Percentiles rank a stretch among this genome's conserved stretches.
These are phyloP conservation scores for Aromia moschata DNA, from an alignment of 2,888 invertebrate species.

Conservation along the genomic window DNA sequence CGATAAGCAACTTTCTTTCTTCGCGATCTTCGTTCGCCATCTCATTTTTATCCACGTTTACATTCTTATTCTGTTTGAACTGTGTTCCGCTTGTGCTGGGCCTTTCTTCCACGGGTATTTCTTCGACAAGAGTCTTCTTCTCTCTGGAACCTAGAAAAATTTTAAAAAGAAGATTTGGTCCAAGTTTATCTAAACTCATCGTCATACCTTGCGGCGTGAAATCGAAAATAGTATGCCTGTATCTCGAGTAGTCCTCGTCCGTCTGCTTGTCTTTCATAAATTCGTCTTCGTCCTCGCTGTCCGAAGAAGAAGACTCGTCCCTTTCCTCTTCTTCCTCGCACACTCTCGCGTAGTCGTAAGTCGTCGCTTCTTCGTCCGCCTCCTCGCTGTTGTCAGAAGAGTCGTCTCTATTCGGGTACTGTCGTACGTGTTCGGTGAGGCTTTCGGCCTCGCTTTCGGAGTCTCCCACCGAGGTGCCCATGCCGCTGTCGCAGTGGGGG, in stretches of 20 bases:
- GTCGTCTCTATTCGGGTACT: slow-evolving; percentile 21
- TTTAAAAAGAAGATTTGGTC: background rate
- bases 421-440: slow-evolving; percentile 25
- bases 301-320: slow-evolving; percentile 18
- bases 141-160: slow-evolving; percentile 8
- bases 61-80: background rate
- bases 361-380: slow-evolving; percentile 3
- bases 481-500: slow-evolving; percentile 54
- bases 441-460: slow-evolving; percentile 55
- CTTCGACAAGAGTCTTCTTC: slow-evolving; percentile 39
- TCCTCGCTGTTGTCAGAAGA: slow-evolving; percentile 28
- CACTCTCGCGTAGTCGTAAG: slow-evolving; percentile 38
- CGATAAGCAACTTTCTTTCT: slow-evolving; percentile 24
- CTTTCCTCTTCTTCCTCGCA: slow-evolving; percentile 37
- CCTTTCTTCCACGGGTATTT: slow-evolving; percentile 35
- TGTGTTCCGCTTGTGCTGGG: slow-evolving; percentile 30
- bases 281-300: slow-evolving; percentile 34
- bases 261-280: slow-evolving; percentile 54
- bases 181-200: no score
- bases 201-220: slow-evolving; percentile 45
- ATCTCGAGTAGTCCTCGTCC: slow-evolving; percentile 50
- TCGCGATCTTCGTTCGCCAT: slow-evolving; percentile 15
- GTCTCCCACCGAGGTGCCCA: slow-evolving; percentile 57
- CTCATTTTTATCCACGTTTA: background rate
- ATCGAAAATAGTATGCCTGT: slow-evolving; percentile 56